Conservation (phyloP, 2,113 vertebrate species). For the Trematocara unimaculatum region DNA sequence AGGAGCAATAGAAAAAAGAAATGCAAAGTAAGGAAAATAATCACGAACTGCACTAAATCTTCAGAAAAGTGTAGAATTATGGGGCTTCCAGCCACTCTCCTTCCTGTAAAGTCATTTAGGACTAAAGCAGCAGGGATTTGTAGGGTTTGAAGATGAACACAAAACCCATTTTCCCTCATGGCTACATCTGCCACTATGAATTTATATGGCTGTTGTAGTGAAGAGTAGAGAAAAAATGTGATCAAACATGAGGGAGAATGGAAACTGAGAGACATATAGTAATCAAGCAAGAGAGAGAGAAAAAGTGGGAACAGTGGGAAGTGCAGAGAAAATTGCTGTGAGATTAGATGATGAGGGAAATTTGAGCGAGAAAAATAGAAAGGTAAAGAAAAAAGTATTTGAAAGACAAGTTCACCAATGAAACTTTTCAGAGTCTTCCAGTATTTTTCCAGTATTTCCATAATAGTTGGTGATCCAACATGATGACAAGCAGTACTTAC, state of each 20-base stretch:
- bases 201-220: constrained; percentile 48
- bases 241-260: constrained; percentile 42
- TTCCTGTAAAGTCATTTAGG: constrained; percentile 47
- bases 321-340: not conserved
- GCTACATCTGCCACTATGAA: constrained; percentile 54
- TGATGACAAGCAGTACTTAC: not conserved
- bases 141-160: constrained; percentile 59
- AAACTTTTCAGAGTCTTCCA: not conserved
- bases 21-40: constrained; percentile 9
- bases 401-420: not conserved
- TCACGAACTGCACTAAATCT: not conserved
- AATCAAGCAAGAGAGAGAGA: constrained; percentile 4
- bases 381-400: not conserved
- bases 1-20: not conserved
- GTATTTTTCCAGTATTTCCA: not conserved
- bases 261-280: constrained; percentile 22
- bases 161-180: constrained; percentile 60
- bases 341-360: not conserved
- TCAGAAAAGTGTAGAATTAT: constrained; percentile 18
- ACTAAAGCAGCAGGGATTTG: constrained; percentile 56
- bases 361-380: not conserved
- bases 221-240: constrained; percentile 43
- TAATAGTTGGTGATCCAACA: not conserved
- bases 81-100: constrained; percentile 27
- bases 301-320: not conserved